Conservation (phyloP, 2,113 vertebrate species). For the Saccopteryx bilineata region DNA sequence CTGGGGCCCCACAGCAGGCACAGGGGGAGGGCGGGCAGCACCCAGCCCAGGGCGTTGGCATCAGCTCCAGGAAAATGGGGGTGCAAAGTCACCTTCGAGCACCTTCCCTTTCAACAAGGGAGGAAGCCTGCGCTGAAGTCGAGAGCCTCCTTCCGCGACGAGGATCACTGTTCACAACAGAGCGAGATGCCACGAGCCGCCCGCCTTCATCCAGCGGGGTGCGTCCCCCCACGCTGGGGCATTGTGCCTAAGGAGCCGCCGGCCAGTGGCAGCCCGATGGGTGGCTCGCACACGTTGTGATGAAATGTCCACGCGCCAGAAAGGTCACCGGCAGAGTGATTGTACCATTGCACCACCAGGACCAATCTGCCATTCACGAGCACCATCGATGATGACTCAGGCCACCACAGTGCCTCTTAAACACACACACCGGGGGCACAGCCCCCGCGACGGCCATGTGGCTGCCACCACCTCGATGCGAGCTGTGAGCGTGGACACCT, state of each 20-base stretch:
- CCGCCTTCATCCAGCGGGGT: conserved; percentile 37
- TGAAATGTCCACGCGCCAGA: conserved; percentile 92
- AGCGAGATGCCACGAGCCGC: neutral
- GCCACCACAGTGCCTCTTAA: conserved; percentile 85
- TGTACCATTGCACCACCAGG: conserved; percentile 89
- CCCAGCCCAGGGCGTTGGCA: neutral
- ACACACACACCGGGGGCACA: conserved; percentile 76
- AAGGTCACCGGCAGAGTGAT: conserved; percentile 93
- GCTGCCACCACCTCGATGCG: conserved; percentile 70
- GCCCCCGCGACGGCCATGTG: conserved; percentile 80
- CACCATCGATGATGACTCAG: conserved; percentile 90
- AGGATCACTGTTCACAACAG: conserved; percentile 53
- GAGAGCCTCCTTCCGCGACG: conserved; percentile 74
- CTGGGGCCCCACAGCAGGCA: rapidly evolving
- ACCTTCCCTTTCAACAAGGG: conserved; percentile 36
- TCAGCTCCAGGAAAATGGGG: neutral
- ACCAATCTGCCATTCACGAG: conserved; percentile 92
- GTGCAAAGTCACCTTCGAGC: neutral
- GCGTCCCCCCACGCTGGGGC: neutral
- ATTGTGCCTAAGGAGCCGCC: conserved; percentile 48
- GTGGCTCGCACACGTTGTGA: conserved; percentile 80
- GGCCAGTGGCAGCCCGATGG: conserved; percentile 62
- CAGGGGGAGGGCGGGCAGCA: rapidly evolving
- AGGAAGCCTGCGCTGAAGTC: neutral
- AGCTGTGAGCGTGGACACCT: conserved; percentile 68